Base-by-base conservation (phyloP, 2,888 invertebrate genomes). In the Allacma fusca region DNA sequence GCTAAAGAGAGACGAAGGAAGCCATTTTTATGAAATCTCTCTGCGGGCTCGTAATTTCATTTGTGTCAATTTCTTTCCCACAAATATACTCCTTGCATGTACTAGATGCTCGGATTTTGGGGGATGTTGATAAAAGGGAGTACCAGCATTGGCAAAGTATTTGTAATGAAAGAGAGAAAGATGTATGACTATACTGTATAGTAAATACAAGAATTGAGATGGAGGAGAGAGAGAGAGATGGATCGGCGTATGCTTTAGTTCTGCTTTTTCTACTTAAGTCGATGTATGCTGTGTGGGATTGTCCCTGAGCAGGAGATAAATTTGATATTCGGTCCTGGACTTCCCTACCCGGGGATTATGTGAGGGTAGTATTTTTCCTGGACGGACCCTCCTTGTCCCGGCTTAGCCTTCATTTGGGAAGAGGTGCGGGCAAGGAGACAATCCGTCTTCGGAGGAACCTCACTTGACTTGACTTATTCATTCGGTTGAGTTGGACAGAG, bases 11-110 rank as follows among this genome's bases (percentile, higher is more conserved):
- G 28, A 5, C 28, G 72, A 59, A 44, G 43, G 40, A 57, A 74
- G 43, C 74, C 74, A 74, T 74, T 67, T 65, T 67, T 64, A 67
- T 57, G 44, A 75, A 75, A 64, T 70, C 76, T 40, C 40, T 76
- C 76, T 62, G 68, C 62, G 76, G 78, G 62, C 75, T 78, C 71
- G 68, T 78, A 78, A 76, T 70, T 78, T 78, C 64, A 78, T 78
- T 78, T 71, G 50, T 70, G 78, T 78, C 78, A 78, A 71, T 78
- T 78, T 70, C 74, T 71, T 71, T 73, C 72, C 72, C 72, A 72
- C 72, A 72, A 72, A 21, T n/a, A 64, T 24, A 64, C 21, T 13
- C 16, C 16, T 23, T 64, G 16, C 21, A 64, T 64, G 64, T 64
- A 64, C 13, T 9, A 5, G 40, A 40, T 40, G 5, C 13, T 40